Evolutionary conservation across 2,797 vertebrate species (phyloP).

Genomic region (Dermochelys coriacea): DNA sequence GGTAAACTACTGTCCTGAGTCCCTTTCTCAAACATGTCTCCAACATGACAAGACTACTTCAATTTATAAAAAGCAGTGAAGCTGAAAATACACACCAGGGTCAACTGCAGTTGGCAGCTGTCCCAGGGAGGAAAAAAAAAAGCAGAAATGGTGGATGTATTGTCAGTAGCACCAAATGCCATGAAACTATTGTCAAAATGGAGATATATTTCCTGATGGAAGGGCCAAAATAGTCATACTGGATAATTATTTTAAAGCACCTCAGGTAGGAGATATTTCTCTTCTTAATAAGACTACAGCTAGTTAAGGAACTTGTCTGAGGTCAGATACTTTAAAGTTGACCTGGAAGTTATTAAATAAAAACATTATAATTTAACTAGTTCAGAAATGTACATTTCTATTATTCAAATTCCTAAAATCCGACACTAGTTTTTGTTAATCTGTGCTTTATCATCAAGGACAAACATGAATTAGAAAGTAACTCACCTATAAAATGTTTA

Average conservation of each 20-base stretch:
- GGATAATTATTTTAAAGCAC: slow-evolving; percentile 20
- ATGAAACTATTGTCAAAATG: background rate
- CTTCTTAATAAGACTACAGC: slow-evolving; percentile 27
- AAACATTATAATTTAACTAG: background rate
- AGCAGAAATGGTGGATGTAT: background rate
- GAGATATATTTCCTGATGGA: background rate
- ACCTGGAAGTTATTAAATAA: slow-evolving; percentile 21
- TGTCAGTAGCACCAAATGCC: background rate
- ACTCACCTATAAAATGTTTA: background rate
- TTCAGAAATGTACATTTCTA: slow-evolving; percentile 17
- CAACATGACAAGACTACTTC: background rate
- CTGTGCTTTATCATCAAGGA: background rate
- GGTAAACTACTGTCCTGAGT: background rate
- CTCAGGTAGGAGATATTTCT: background rate
- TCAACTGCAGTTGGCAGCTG: background rate
- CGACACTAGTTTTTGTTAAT: slow-evolving; percentile 23
- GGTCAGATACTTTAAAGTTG: slow-evolving; percentile 34
- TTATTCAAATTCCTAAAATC: background rate
- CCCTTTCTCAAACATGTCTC: background rate
- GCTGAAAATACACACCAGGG: background rate
- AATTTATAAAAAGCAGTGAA: background rate
- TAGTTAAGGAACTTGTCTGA: slow-evolving; percentile 37
- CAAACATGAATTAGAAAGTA: background rate
- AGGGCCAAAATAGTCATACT: background rate
- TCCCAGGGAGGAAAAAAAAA: background rate